Conservation (phyloP, 2,113 vertebrate genomes). For the Candoia aspera region DNA sequence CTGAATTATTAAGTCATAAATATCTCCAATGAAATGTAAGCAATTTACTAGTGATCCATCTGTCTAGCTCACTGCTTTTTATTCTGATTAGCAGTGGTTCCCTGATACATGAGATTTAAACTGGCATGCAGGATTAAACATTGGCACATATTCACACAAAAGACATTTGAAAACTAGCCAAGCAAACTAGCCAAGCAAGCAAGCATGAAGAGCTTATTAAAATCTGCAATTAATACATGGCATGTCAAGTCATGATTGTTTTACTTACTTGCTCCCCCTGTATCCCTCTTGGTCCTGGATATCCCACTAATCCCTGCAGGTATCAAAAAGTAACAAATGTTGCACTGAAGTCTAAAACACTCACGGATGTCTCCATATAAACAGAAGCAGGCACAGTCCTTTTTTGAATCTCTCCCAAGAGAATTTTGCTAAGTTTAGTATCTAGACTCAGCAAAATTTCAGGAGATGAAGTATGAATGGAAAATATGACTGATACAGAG, state of each 20-base stretch:
- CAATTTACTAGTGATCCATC: not conserved
- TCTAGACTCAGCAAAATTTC: slow-evolving; percentile 29
- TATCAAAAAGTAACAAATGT: slow-evolving; percentile 39
- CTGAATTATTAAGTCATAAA: not conserved
- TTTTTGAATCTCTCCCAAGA: not conserved
- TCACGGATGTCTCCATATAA: slow-evolving; percentile 22
- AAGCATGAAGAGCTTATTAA: not conserved
- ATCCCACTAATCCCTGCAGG: slow-evolving; percentile 88
- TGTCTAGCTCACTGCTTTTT: not conserved
- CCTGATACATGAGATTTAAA: not conserved
- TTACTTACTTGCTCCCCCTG: slow-evolving; percentile 86
- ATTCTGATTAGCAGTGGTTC: not conserved
- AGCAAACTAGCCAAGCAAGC: not conserved
- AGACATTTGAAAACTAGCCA: not conserved
- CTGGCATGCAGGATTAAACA: not conserved
- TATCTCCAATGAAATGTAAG: not conserved
- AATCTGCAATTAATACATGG: not conserved
- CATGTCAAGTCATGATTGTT: not conserved
- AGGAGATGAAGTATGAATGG: slow-evolving; percentile 4
- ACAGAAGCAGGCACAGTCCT: not conserved
- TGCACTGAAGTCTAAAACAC: slow-evolving; percentile 34
- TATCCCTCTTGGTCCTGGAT: slow-evolving; percentile 79
- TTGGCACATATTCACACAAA: not conserved
- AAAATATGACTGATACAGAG: not conserved
- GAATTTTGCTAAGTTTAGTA: slow-evolving; percentile 20